phyloP scores from a whole-genome alignment of 1,140 invertebrate genomes.

The Frieseomelitta varia region DNA sequence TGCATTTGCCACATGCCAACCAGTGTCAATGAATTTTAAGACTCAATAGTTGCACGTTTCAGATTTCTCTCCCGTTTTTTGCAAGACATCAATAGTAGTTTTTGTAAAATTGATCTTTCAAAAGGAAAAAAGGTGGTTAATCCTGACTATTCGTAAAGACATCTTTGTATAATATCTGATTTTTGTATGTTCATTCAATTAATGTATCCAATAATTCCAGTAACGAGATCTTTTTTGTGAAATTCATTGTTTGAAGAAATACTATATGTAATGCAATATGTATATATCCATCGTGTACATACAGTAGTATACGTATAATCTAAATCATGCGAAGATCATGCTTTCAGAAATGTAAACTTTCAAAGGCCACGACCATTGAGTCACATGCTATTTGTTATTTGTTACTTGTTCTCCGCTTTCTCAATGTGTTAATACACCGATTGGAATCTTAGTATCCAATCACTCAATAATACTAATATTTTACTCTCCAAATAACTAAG shows the following conservation, averaged over 20 bases:
- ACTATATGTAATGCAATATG: not conserved
- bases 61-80: conserved; percentile 9
- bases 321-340: conserved; percentile 70
- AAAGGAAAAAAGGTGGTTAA: not conserved
- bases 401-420: conserved; percentile 17
- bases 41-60: not conserved
- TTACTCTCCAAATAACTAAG: not conserved
- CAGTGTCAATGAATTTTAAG: conserved; percentile 33
- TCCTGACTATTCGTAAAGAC: not conserved
- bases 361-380: conserved; percentile 54
- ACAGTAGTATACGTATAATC: conserved; percentile 36
- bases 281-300: not conserved
- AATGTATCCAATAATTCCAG: not conserved
- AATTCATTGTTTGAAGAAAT: not conserved
- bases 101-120: no score
- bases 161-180: not conserved
- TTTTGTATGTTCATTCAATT: not conserved
- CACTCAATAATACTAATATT: not conserved
- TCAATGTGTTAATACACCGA: conserved; percentile 1
- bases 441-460: not conserved
- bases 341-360: conserved; percentile 59
- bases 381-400: conserved; percentile 58
- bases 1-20: not conserved
- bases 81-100: not conserved
- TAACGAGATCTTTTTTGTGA: not conserved